Evolutionary conservation across 2,888 invertebrate species (phyloP).

Genomic region (Argyresthia goedartella): DNA sequence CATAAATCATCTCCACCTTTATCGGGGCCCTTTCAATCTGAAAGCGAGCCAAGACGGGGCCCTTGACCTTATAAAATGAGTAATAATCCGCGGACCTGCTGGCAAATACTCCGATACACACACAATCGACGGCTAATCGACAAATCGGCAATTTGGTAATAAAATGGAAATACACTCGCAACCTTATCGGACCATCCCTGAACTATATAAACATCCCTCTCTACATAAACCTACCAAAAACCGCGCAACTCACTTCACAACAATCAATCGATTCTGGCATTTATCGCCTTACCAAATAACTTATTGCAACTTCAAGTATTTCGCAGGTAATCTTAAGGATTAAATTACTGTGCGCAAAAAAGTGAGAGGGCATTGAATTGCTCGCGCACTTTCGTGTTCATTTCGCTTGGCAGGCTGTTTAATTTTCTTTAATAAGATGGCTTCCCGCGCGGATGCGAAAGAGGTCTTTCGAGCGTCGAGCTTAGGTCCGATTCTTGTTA

Average conservation of each 20-base stretch:
- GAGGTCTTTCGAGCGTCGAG: slow-evolving; percentile 18
- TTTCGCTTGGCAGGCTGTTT: slow-evolving; percentile 64
- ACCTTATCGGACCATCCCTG: slow-evolving; percentile 51
- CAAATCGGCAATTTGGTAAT: slow-evolving; percentile 71
- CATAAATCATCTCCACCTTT: too few species aligned
- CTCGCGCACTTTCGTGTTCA: slow-evolving; percentile 30
- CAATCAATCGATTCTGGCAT: background rate
- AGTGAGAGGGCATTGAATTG: background rate
- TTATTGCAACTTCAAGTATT: background rate
- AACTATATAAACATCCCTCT: slow-evolving; percentile 3
- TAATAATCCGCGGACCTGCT: slow-evolving; percentile 54
- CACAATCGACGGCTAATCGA: slow-evolving; percentile 56
- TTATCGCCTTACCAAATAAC: background rate
- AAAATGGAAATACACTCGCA: slow-evolving; percentile 68
- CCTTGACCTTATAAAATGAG: slow-evolving; percentile 40
- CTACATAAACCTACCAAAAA: background rate
- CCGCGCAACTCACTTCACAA: background rate
- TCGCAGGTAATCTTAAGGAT: slow-evolving; percentile 1
- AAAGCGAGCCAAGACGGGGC: slow-evolving; percentile 33
- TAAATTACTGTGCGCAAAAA: background rate
- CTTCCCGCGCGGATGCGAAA: slow-evolving; percentile 12
- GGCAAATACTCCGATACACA: slow-evolving; percentile 56
- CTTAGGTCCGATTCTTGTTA: slow-evolving; percentile 20
- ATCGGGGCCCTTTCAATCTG: background rate
- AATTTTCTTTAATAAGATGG: slow-evolving; percentile 66